Evolutionary conservation across 1,140 invertebrate genomes (phyloP).

Genomic region (Mylabris phalerata): DNA sequence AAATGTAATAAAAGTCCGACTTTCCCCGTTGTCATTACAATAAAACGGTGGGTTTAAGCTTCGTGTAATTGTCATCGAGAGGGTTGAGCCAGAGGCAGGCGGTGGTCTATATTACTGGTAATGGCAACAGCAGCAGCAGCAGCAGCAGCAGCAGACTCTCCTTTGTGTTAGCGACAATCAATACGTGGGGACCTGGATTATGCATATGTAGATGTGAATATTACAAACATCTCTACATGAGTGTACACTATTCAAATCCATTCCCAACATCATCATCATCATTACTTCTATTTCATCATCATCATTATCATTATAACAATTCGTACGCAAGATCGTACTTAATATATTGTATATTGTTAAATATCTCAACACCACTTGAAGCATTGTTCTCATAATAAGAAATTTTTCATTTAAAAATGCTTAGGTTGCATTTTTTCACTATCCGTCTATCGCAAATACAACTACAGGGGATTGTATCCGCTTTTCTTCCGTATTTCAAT

Average conservation of each 20-base stretch:
- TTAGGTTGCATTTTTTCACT: no score
- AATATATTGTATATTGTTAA: no score
- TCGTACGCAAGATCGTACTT: no score
- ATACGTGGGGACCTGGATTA: slow-evolving; percentile 8
- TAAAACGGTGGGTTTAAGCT: slow-evolving; percentile 36
- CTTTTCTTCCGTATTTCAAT: no score
- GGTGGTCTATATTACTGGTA: not conserved
- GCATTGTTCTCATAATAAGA: no score
- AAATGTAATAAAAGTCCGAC: slow-evolving; percentile 34
- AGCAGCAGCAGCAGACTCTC: slow-evolving; percentile 2
- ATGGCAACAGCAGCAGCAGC: not conserved
- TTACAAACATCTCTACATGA: not conserved
- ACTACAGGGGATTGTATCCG: no score
- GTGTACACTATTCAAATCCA: no score
- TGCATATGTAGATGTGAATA: slow-evolving; percentile 12
- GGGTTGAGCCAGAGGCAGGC: slow-evolving; percentile 9
- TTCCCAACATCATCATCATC: slow-evolving; percentile 5
- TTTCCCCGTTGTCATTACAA: slow-evolving; percentile 35
- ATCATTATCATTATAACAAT: no score
- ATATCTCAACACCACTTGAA: no score
- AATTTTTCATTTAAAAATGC: no score
- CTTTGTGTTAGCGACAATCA: slow-evolving; percentile 12
- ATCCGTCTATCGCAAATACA: no score
- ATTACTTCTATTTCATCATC: no score
- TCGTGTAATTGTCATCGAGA: slow-evolving; percentile 35